Percentiles rank a stretch among this genome's conserved stretches.
Evolutionary conservation across 1,140 invertebrate species (phyloP).

Genomic region (Scaptodrosophila lebanonensis): DNA sequence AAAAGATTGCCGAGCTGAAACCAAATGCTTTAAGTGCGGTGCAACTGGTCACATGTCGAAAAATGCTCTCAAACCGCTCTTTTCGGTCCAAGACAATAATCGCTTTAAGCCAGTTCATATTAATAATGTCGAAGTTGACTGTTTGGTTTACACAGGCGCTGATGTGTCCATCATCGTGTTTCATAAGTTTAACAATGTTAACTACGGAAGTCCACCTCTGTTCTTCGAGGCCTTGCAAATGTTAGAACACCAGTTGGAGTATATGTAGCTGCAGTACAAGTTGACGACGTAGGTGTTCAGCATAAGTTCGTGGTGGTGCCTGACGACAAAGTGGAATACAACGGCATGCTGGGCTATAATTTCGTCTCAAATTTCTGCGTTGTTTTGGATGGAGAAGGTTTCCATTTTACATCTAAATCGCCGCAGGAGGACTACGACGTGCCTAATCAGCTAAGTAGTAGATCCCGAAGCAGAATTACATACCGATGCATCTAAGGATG

Average conservation of each 20-base stretch:
- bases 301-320: no score
- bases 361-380: no score
- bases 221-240: slow-evolving; percentile 6
- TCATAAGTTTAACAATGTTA: neutral
- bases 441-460: slow-evolving; percentile 1
- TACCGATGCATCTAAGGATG: no score
- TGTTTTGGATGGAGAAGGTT: neutral
- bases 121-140: no score
- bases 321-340: no score
- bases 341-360: no score
- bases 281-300: neutral
- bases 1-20: slow-evolving; percentile 9
- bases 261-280: slow-evolving; percentile 1
- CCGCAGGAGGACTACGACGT: neutral
- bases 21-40: slow-evolving; percentile 18
- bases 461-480: no score
- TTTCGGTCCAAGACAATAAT: neutral
- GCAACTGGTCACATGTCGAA: slow-evolving; percentile 10
- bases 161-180: slow-evolving; percentile 10
- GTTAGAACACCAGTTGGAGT: neutral
- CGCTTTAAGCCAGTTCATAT: no score
- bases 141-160: slow-evolving; percentile 9
- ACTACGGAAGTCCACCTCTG: neutral
- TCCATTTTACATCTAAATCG: neutral
- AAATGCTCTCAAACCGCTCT: slow-evolving; percentile 2